Percentiles rank a stretch among this genome's conserved stretches.
phyloP scores from a whole-genome alignment of 2,888 invertebrate species.

The Synergus japonicus region DNA sequence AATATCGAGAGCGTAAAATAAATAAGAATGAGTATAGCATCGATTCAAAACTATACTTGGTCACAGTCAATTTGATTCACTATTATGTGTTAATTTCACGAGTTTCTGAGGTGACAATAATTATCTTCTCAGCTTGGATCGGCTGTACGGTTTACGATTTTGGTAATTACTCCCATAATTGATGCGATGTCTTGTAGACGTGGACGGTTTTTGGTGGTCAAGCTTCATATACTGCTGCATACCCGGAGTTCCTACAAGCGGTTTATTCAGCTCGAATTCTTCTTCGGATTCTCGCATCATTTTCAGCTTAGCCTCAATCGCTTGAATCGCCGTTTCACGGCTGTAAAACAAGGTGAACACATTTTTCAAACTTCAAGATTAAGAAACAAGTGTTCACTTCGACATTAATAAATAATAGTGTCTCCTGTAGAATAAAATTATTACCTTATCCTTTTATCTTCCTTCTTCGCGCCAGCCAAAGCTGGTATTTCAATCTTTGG shows the following conservation, averaged over 20 bases:
- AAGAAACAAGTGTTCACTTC: background rate
- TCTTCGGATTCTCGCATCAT: conserved; percentile 85
- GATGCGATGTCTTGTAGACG: conserved; percentile 67
- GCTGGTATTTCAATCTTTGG: conserved; percentile 88
- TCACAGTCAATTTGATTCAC: background rate
- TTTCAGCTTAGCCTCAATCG: conserved; percentile 92
- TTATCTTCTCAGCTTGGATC: conserved; percentile 75
- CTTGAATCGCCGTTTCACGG: conserved; percentile 89
- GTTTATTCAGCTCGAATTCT: conserved; percentile 87
- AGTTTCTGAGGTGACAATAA: conserved; percentile 15
- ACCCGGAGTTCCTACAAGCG: conserved; percentile 83
- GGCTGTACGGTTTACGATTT: conserved; percentile 72
- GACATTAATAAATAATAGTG: background rate
- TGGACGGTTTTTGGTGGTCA: conserved; percentile 74
- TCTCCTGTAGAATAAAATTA: background rate
- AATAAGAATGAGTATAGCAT: conserved; percentile 8
- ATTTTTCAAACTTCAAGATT: too few species aligned
- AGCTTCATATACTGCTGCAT: conserved; percentile 83
- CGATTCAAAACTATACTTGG: background rate
- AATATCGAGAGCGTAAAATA: background rate
- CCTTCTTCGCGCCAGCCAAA: conserved; percentile 82
- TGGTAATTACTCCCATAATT: conserved; percentile 67
- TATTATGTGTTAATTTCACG: background rate
- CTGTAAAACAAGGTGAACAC: conserved; percentile 75
- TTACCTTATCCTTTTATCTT: conserved; percentile 79